Evolutionary conservation across 2,888 invertebrate genomes (phyloP).

Genomic region (Plebejus anna): DNA sequence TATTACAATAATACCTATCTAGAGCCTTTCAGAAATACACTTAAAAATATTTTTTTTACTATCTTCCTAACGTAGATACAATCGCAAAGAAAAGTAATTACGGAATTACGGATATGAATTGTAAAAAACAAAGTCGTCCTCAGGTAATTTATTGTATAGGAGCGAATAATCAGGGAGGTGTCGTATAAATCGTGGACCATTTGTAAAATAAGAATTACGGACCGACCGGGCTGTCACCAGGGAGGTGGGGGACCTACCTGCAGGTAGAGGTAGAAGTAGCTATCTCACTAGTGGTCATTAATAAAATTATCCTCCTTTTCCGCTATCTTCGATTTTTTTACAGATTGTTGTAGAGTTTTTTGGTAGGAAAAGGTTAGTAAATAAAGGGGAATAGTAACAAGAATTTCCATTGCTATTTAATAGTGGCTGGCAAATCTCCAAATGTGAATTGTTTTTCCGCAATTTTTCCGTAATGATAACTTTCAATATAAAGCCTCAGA

Average conservation of each 20-base stretch:
- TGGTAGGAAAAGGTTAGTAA: background rate
- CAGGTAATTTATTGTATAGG: slow-evolving; percentile 74
- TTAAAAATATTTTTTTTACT: background rate
- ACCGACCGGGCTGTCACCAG: slow-evolving; percentile 55
- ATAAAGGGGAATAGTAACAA: background rate
- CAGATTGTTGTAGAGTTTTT: background rate
- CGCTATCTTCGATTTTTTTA: background rate
- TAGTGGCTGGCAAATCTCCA: background rate
- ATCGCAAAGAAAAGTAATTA: slow-evolving; percentile 48
- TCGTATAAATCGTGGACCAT: slow-evolving; percentile 77
- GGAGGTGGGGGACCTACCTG: slow-evolving; percentile 27
- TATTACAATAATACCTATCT: too few relatives aligned
- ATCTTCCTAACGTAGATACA: slow-evolving; percentile 31
- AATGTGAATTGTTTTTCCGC: background rate
- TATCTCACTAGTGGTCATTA: slow-evolving; percentile 10
- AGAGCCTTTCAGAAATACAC: background rate
- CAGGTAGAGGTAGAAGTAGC: background rate
- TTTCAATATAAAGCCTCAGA: background rate
- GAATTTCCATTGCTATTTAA: background rate
- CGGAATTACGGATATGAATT: slow-evolving; percentile 70
- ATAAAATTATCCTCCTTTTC: slow-evolving; percentile 12
- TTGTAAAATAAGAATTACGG: slow-evolving; percentile 78
- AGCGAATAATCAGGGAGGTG: slow-evolving; percentile 75
- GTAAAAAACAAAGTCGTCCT: slow-evolving; percentile 70
- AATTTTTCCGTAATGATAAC: background rate